A percentile compares a stretch with the other conserved stretches of the same genome.
These are phyloP conservation scores for Arrhopalites spinosus DNA, from an alignment of 2,888 invertebrate species.

Conservation along the genomic window DNA sequence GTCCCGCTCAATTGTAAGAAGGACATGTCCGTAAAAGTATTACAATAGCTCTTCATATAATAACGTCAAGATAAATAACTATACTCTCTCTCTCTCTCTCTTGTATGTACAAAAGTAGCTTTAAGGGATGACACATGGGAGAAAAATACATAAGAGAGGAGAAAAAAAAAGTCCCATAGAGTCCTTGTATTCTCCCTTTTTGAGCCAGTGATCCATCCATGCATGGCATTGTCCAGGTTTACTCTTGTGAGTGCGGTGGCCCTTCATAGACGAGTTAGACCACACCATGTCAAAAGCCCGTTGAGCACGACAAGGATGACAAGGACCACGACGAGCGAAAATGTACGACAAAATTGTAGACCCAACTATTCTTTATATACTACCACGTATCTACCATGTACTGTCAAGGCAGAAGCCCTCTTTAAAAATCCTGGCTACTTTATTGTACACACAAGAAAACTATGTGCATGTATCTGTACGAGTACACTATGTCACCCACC, in stretches of 20 bases:
- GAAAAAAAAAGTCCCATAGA: neutral
- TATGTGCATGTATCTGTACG: neutral
- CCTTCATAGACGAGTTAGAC: constrained; percentile 3
- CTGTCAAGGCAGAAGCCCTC: too few relatives aligned
- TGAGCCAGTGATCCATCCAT: constrained; percentile 8
- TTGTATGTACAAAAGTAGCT: too few relatives aligned
- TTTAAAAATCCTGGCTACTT: too few relatives aligned
- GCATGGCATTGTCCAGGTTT: constrained; percentile 15
- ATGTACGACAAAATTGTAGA: neutral
- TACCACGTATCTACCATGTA: too few relatives aligned
- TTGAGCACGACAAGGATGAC: neutral
- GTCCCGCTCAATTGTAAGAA: neutral
- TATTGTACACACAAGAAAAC: too few relatives aligned
- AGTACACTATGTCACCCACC: neutral
- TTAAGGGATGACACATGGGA: neutral
- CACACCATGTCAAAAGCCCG: constrained; percentile 13
- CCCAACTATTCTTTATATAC: too few relatives aligned
- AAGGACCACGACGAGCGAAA: neutral
- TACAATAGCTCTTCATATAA: constrained; percentile 4
- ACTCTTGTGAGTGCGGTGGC: constrained; percentile 2
- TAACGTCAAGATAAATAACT: constrained; percentile 7
- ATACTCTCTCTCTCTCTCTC: neutral
- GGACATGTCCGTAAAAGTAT: neutral
- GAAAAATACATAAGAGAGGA: neutral
- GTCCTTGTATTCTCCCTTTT: constrained; percentile 1